Evolutionary conservation across 2,797 vertebrate genomes (phyloP), one percentile per base, ranked within the genome.

Genomic region (Australoheros facetus): DNA sequence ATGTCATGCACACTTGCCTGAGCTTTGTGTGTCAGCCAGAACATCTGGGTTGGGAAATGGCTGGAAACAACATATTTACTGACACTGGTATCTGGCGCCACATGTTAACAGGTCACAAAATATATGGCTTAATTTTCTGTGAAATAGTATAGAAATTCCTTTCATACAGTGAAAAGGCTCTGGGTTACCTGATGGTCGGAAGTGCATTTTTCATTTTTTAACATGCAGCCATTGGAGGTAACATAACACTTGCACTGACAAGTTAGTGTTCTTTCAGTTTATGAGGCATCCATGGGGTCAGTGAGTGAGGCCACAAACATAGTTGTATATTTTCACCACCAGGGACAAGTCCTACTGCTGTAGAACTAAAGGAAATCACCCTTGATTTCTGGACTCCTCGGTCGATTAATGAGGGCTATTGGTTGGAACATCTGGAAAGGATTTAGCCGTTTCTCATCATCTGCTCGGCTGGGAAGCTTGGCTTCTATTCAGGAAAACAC

Each of bases 381-480:
- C 75, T 32, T 37, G 74, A 66, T 85, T 81, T 89, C 70, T 55
- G 13, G 83, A 77, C 69, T 78, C 42, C 62, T 62, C 8, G 0
- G 77, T 60, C 48, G 16, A 85, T 89, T 87, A 91, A 87, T 81
- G 75, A 78, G 81, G 53, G 66, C 82, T 81, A 53, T 59, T 73
- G 77, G 88, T 64, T 17, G 73, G 51, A 90, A 93, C 94, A 95
- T 95, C 93, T 95, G 94, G 94, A 92, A 93, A 71, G 57, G 79
- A 92, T 94, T 93, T 91, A 71, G 71, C 59, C 84, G 87, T 91
- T 95, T 93, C 92, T 94, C 91, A 92, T 91, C 89, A 77, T 85
- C 85, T 89, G 76, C 78, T 86, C 12, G 71, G 77, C 91, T 90
- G 78, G 85, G 89, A 93, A 89, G 85, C 48, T 83, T 90, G 88